These are phyloP conservation scores for Brachypodius melanocephalos DNA, from an alignment of 2,113 vertebrate species.

Conservation along the genomic window DNA sequence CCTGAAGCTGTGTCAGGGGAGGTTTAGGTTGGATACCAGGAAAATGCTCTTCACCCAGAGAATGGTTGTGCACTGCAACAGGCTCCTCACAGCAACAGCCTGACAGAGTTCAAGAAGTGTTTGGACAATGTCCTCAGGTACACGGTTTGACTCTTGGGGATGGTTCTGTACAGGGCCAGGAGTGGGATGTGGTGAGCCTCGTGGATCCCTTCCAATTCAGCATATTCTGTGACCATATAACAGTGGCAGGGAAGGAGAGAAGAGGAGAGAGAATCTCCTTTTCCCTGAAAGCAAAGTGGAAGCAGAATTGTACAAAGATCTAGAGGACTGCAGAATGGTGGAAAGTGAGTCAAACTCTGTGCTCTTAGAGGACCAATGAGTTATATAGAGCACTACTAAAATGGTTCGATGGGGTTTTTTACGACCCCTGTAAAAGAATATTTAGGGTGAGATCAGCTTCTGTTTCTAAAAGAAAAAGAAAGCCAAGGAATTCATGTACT, in stretches of 20 bases:
- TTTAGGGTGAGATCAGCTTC: background rate
- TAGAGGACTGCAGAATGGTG: background rate
- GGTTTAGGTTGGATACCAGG: too few species aligned
- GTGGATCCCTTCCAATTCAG: background rate
- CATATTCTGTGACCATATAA: background rate
- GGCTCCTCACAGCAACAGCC: background rate
- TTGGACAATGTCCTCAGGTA: too few species aligned
- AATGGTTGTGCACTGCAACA: background rate
- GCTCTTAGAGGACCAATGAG: background rate
- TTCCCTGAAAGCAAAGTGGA: background rate
- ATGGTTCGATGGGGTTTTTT: background rate
- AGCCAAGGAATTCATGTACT: background rate
- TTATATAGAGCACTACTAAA: background rate
- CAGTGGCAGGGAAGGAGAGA: accelerated
- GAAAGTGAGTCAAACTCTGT: background rate
- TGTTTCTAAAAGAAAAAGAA: background rate
- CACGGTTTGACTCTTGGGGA: background rate
- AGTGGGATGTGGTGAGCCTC: background rate
- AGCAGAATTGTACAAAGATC: background rate
- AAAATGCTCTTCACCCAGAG: background rate
- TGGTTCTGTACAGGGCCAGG: background rate
- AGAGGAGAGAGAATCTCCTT: background rate
- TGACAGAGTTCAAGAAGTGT: background rate
- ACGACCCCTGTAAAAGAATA: background rate
- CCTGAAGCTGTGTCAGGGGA: background rate